Evolutionary conservation across 2,797 vertebrate species (phyloP), one percentile per base, ranked within the genome.

Genomic region (Toxotes lorentzi): DNA sequence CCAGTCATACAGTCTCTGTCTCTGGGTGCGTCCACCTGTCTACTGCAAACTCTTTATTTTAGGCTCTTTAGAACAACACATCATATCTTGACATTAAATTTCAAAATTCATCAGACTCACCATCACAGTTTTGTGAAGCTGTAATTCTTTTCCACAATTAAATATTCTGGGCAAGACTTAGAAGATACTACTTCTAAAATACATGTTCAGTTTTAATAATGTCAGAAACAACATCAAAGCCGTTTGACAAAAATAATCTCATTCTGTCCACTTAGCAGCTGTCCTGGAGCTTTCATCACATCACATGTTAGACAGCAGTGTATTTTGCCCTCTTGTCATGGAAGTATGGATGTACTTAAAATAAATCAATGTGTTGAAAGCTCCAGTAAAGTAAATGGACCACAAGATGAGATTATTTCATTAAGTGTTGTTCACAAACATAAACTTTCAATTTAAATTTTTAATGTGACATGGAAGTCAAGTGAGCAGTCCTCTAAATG

Each of bases 1-100:
- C 74, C 76, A 43, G 75, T 89, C 89, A 83, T 64, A 70, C 61
- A 64, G 58, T 17, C 16, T 54, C 48, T 54, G 17, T 79, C 30
- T 77, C 12, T 70, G 82, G 89, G 91, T 86, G 91, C 2, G 65
- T 87, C 73, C 61, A 80, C 53, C 67, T 58, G 79, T 82, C 78
- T 72, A 67, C 76, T 58, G 70, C 77, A 83, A 62, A 70, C 72
- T 73, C 51, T 65, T 50, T 61, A 34, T 59, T 59, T 82, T 69
- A n/a, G n/a, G 50, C 78, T 70, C 13, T 34, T 21, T 48, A 47
- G 27, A 19, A 41, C 13, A 48, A 54, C 4, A 53, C 6, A 9
- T 30, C 4, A 53, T 4, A 9, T 30, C 24, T 23, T 8, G 13
- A 38, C 24, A 27, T 54, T 50, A 47, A 56, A 41, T 5, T 23